Base-by-base conservation (phyloP, 2,797 vertebrate species). In the Remorina albescens region DNA sequence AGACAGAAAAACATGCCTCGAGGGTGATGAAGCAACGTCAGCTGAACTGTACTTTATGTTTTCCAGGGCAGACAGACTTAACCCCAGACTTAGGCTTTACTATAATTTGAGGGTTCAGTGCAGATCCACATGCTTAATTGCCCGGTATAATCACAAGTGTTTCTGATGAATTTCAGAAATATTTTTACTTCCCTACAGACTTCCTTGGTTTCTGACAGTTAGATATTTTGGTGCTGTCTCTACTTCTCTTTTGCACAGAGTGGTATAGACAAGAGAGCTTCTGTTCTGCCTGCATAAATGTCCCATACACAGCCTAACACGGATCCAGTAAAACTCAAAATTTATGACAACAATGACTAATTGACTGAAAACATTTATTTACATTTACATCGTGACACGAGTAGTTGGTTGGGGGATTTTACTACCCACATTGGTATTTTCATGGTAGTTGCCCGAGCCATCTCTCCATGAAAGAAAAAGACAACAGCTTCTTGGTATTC, bases 371-470 rank as follows among this genome's bases (percentile, higher is more conserved):
- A 37, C 0, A 26, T 53, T 8, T 15, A 8, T 34, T 44, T n/a
- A 47, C 34, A 16, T 53, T 41, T 75, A 60, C 56, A 56, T 66
- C 37, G 49, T 74, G 79, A 80, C 34, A 54, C 28, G 78, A 82
- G 81, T 70, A 74, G 55, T 64, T 76, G 16, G 46, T 72, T 37
- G 21, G 56, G 46, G 59, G n/a, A 76, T 64, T 81, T 86, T 76
- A 69, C 67, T 34, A 51, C 44, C 25, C 25, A 34, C 64, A 64
- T 39, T 41, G 47, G 42, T 51, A 51, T 55, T 78, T 51, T 74
- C 66, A 62, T 32, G 13, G 32, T 50, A n/a, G n/a, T 36, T n/a
- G 36, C 56, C 30, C 58, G 25, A 65, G 59, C 67, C 0, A 0
- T 57, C 18, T 72, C 62, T 79, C 46, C 39, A 74, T 63, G 30